Percentiles rank a stretch among this genome's conserved stretches.
phyloP scores from a whole-genome alignment of 2,888 invertebrate genomes.

The Andrena minutula region DNA sequence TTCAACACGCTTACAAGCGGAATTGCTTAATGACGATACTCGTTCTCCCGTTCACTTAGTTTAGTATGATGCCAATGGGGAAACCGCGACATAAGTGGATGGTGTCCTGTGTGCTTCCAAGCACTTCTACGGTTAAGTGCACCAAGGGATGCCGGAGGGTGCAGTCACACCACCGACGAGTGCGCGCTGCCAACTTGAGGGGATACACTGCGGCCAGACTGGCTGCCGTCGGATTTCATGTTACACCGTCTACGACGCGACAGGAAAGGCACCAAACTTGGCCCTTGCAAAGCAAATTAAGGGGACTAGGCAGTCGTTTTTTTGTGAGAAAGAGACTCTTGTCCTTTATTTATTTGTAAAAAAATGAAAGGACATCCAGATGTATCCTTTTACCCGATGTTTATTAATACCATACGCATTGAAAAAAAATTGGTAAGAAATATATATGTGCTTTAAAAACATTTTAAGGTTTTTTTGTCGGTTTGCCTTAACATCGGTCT shows the following conservation, averaged over 20 bases:
- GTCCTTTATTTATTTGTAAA: no score
- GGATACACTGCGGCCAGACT: slow-evolving; percentile 40
- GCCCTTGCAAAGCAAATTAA: background rate
- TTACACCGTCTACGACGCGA: slow-evolving; percentile 16
- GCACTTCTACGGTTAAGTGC: slow-evolving; percentile 78
- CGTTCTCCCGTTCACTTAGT: slow-evolving; percentile 79
- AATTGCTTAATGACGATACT: slow-evolving; percentile 79
- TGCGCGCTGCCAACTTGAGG: slow-evolving; percentile 55
- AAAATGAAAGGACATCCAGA: no score
- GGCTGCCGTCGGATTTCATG: slow-evolving; percentile 39
- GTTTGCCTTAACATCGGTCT: no score
- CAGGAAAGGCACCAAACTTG: slow-evolving; percentile 1
- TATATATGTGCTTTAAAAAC: no score
- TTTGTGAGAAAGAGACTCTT: no score
- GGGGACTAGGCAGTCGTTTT: no score
- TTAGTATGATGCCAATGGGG: slow-evolving; percentile 75
- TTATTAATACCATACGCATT: no score
- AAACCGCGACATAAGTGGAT: slow-evolving; percentile 79
- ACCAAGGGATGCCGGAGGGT: slow-evolving; percentile 73
- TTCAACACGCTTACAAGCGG: slow-evolving; percentile 68
- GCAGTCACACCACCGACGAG: slow-evolving; percentile 68
- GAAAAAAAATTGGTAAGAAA: no score
- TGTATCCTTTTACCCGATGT: no score
- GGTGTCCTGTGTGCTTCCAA: slow-evolving; percentile 75
- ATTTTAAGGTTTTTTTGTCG: no score